phyloP scores from a whole-genome alignment of 1,140 invertebrate species.

The Drosophila murphyi region DNA sequence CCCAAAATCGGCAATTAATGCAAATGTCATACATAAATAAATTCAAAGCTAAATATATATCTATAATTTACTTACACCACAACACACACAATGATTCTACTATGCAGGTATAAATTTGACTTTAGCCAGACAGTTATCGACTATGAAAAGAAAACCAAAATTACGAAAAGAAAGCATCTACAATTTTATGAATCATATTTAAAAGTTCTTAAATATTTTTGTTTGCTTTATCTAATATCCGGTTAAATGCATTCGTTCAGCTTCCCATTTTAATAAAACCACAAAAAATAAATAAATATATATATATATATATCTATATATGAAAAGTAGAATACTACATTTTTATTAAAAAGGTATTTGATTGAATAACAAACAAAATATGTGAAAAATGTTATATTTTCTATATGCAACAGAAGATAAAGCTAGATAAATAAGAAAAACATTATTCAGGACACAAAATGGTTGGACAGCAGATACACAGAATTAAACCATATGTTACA shows the following conservation, averaged over 20 bases:
- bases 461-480: background rate
- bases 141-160: too few relatives aligned
- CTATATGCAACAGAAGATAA: background rate
- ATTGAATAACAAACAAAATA: too few relatives aligned
- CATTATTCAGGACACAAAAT: too few relatives aligned
- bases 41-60: slow-evolving; percentile 24
- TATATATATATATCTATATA: background rate
- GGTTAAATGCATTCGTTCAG: too few relatives aligned
- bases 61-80: background rate
- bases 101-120: too few relatives aligned
- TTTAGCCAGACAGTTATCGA: too few relatives aligned
- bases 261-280: background rate
- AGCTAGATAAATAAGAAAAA: background rate
- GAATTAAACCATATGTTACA: slow-evolving; percentile 1
- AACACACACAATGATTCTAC: too few relatives aligned
- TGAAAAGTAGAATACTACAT: background rate
- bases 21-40: slow-evolving; percentile 32
- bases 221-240: too few relatives aligned
- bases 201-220: too few relatives aligned
- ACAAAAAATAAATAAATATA: background rate
- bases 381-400: too few relatives aligned
- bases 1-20: slow-evolving; percentile 8
- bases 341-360: background rate
- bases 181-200: too few relatives aligned
- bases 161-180: too few relatives aligned